Conservation (phyloP, 2,888 invertebrate genomes). For the Callyntrura sp. region DNA sequence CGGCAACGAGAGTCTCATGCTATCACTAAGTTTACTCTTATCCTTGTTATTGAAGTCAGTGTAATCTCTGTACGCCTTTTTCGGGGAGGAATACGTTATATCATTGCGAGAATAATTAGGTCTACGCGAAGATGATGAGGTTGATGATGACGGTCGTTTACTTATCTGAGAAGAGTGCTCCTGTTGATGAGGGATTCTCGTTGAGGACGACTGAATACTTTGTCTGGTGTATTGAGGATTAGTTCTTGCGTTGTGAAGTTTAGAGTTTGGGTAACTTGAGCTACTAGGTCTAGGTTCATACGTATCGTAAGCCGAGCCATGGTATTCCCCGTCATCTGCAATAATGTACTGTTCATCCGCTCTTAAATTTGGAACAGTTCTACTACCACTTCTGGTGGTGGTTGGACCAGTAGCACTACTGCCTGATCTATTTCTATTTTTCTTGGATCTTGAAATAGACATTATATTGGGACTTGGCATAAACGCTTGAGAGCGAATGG, state of each 20-base stretch:
- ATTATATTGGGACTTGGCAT: slow-evolving; percentile 68
- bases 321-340: slow-evolving; percentile 48
- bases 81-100: slow-evolving; percentile 23
- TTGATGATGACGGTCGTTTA: slow-evolving; percentile 30
- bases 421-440: slow-evolving; percentile 54
- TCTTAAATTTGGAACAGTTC: slow-evolving; percentile 60
- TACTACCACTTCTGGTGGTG: slow-evolving; percentile 27
- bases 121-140: slow-evolving; percentile 15
- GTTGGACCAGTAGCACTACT: background rate
- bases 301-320: slow-evolving; percentile 27
- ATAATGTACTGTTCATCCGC: slow-evolving; percentile 50
- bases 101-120: slow-evolving; percentile 46
- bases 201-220: slow-evolving; percentile 18
- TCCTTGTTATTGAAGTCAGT: slow-evolving; percentile 21
- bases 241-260: slow-evolving; percentile 6
- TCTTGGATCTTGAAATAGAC: slow-evolving; percentile 75
- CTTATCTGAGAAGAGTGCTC: slow-evolving; percentile 3
- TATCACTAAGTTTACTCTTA: slow-evolving; percentile 31
- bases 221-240: slow-evolving; percentile 17
- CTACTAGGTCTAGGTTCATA: slow-evolving; percentile 72
- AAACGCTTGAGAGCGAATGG: slow-evolving; percentile 29
- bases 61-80: slow-evolving; percentile 49
- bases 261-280: slow-evolving; percentile 59
- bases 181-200: slow-evolving; percentile 33
- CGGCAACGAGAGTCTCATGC: slow-evolving; percentile 65